These are phyloP conservation scores for Leucania comma DNA, from an alignment of 2,888 invertebrate genomes.

Conservation along the genomic window DNA sequence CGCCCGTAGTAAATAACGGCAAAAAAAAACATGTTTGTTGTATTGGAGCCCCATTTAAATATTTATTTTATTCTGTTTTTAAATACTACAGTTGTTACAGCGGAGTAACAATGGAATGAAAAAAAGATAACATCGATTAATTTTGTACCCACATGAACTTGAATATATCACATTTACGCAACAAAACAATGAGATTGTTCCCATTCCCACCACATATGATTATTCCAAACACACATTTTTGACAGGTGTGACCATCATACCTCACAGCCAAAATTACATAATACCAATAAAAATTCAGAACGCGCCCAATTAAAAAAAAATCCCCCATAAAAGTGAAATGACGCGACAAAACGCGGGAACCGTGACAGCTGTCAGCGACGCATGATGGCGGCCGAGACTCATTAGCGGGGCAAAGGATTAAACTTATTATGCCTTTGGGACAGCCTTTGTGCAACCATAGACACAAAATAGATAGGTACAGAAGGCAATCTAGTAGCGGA, in stretches of 20 bases:
- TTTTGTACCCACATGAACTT: background rate
- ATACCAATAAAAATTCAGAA: conserved; percentile 38
- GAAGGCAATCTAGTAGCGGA: too few relatives aligned
- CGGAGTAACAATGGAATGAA: too few relatives aligned
- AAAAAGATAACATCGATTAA: background rate
- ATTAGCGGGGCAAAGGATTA: conserved; percentile 70
- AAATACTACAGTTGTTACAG: too few relatives aligned
- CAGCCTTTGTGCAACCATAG: background rate
- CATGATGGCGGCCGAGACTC: conserved; percentile 69
- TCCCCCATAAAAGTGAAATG: conserved; percentile 57
- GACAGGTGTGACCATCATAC: conserved; percentile 37
- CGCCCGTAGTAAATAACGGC: too few relatives aligned
- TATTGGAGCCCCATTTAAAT: too few relatives aligned
- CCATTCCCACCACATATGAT: conserved; percentile 23
- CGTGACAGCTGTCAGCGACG: conserved; percentile 69
- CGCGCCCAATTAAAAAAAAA: conserved; percentile 28
- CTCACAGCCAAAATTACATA: conserved; percentile 26
- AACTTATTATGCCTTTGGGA: conserved; percentile 63
- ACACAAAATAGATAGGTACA: too few relatives aligned
- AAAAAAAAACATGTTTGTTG: too few relatives aligned
- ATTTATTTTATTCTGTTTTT: too few relatives aligned
- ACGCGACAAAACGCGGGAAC: conserved; percentile 64
- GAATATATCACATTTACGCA: background rate
- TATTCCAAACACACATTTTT: conserved; percentile 14
- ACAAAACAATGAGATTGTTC: conserved; percentile 29